These are phyloP conservation scores for Dermolepida albohirtum DNA, from an alignment of 2,888 invertebrate species.

Conservation along the genomic window DNA sequence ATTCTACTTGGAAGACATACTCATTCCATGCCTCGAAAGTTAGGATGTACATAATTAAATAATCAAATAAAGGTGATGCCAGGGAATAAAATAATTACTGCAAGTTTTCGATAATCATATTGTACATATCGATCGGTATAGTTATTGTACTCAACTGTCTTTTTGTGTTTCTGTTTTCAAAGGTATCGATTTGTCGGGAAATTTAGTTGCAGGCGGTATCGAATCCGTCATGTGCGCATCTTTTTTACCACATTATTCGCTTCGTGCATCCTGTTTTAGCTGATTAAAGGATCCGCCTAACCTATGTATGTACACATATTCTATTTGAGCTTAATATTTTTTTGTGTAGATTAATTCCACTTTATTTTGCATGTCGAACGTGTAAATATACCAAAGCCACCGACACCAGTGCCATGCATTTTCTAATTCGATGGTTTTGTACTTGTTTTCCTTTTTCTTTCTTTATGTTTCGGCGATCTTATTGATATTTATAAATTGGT, in stretches of 20 bases:
- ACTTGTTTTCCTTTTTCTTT: constrained; percentile 18
- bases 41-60: too few species aligned
- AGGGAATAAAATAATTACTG: too few species aligned
- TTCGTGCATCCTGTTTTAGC: constrained; percentile 57
- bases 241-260: constrained; percentile 57
- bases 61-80: too few species aligned
- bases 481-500: too few species aligned
- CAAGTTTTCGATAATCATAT: too few species aligned
- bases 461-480: too few species aligned
- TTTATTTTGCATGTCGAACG: constrained; percentile 51
- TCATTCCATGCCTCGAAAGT: too few species aligned
- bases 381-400: constrained; percentile 42
- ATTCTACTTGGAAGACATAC: too few species aligned
- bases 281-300: constrained; percentile 54
- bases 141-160: too few species aligned
- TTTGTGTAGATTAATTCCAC: constrained; percentile 54
- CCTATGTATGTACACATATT: constrained; percentile 4
- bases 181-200: too few species aligned
- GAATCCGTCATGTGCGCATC: constrained; percentile 48
- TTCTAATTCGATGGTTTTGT: constrained; percentile 56
- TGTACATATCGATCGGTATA: too few species aligned
- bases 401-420: constrained; percentile 47
- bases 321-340: constrained; percentile 52
- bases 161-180: too few species aligned
- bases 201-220: constrained; percentile 32